Evolutionary conservation across 2,888 invertebrate species (phyloP).

Genomic region (Leucophenga maculata): DNA sequence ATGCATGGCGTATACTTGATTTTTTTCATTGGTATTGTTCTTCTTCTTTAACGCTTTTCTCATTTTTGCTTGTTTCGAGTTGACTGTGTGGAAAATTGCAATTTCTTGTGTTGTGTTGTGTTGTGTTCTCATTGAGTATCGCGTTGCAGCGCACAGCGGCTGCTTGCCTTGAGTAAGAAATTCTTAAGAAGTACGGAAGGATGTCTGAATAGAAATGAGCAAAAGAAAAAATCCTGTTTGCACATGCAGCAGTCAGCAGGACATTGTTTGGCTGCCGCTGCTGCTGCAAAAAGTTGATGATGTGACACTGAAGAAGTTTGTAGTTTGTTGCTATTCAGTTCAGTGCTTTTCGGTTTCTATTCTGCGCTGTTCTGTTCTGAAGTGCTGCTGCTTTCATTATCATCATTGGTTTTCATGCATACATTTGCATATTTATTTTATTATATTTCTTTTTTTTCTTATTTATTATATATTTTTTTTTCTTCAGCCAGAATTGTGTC

Average conservation of each 20-base stretch:
- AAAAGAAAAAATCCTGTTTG: neutral
- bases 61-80: neutral
- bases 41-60: no score
- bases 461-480: neutral
- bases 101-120: no score
- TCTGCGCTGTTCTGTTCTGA: neutral
- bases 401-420: neutral
- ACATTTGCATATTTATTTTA: slow-evolving; percentile 9
- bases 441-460: neutral
- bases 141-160: neutral
- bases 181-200: neutral
- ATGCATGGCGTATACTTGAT: slow-evolving; percentile 7
- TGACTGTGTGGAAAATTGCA: slow-evolving; percentile 19
- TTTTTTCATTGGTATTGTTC: no score
- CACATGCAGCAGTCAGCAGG: neutral
- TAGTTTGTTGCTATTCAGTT: neutral
- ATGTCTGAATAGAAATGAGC: no score
- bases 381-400: neutral
- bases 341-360: no score
- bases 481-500: neutral
- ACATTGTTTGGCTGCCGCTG: slow-evolving; percentile 4
- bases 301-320: slow-evolving; percentile 4
- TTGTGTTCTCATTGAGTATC: neutral
- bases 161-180: neutral
- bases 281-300: neutral